phyloP scores from a whole-genome alignment of 2,113 vertebrate species.

The Furnarius figulus region DNA sequence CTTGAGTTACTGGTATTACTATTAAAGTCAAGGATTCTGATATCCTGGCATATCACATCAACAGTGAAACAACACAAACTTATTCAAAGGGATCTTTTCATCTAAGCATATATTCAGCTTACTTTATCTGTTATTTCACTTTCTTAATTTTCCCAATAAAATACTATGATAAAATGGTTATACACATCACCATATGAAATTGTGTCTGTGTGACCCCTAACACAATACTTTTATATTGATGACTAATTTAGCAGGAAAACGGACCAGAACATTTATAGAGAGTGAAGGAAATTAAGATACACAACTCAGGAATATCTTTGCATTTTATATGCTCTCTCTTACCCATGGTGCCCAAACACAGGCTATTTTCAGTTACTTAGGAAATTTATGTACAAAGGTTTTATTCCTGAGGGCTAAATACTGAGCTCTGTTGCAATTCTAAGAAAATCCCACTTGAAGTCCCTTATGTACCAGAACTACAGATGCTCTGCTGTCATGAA shows the following conservation, averaged over 20 bases:
- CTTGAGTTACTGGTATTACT: not conserved
- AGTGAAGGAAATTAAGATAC: not conserved
- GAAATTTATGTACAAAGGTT: not conserved
- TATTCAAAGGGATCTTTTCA: not conserved
- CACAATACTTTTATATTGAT: not conserved
- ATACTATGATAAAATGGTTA: not conserved
- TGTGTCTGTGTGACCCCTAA: not conserved
- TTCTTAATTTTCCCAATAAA: not conserved
- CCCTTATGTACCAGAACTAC: not conserved
- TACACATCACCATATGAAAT: not conserved
- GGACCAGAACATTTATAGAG: not conserved
- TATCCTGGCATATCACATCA: not conserved
- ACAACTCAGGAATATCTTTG: not conserved
- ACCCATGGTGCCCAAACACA: not conserved
- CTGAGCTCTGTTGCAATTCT: not conserved
- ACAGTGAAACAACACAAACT: not conserved
- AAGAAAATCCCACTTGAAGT: not conserved
- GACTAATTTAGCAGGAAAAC: not conserved
- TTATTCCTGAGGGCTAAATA: not conserved
- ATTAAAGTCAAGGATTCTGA: not conserved
- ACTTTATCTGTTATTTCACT: not conserved
- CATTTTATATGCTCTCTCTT: not conserved
- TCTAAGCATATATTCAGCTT: not conserved
- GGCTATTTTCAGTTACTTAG: not conserved
- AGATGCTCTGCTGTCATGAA: not conserved